Evolutionary conservation across 1,140 invertebrate genomes (phyloP), one percentile per base, ranked within the genome.

Genomic region (Zaprionus taronus): DNA sequence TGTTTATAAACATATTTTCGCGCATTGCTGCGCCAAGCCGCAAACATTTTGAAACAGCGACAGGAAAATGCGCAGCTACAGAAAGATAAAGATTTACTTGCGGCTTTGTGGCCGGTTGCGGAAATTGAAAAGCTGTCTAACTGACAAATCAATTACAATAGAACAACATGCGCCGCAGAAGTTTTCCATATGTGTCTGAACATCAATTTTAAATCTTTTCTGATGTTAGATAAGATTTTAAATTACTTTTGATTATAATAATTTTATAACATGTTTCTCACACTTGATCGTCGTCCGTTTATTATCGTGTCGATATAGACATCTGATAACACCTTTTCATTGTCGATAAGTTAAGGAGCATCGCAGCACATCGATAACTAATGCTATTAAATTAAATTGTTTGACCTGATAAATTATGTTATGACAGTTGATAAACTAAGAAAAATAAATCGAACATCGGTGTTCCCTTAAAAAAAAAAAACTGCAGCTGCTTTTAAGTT

Each of bases 1-100:
- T 68, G 81, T 73, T 77, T 70, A 61, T 49, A 77, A 72, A 72
- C 75, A 74, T 73, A 77, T 68, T 77, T 73, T 73, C 75, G 75
- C 75, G 70, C 75, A 68, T 77, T 73, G 36, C 64, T 57, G 44
- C 31, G 49, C 20, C 11, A 22, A 58, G 51, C 57, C 75, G 58
- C 75, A 74, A 68, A 66, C 60, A 64, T 47, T 66, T 38, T 61
- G 0, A 31, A 66, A 9, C 15, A 15, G 56, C 5, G 56, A 17
- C 2, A 2, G n/a, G 7, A 9, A n/a, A 17, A 17, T 9, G 41
- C 15, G 15, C n/a, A 49, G 47, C 6, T 9, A 20, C n/a, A 20
- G n/a, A 6, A 6, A 22, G 20, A 12, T n/a, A 31, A 28, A n/a
- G 53, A 56, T 56, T 56, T 31, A 28, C 5, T 31, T 24, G 53